Evolutionary conservation across 2,113 vertebrate genomes (phyloP).

Genomic region (Chloropsis cyanopogon): DNA sequence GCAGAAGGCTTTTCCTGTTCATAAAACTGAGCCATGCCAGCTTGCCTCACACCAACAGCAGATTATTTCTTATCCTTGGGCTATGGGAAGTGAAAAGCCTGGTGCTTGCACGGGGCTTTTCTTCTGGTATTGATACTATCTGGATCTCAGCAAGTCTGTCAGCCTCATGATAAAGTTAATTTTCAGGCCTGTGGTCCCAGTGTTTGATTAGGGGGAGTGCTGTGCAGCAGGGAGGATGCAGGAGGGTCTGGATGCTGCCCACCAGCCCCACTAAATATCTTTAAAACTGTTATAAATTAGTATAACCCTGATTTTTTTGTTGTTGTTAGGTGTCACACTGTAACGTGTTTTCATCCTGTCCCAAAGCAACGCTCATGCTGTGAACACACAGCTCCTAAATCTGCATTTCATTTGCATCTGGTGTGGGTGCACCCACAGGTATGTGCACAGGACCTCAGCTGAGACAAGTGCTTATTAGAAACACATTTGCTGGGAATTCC

Average conservation of each 20-base stretch:
- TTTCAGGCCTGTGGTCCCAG: background rate
- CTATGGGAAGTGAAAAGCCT: fast-evolving
- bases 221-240: background rate
- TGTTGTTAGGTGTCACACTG: background rate
- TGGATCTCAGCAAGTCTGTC: background rate
- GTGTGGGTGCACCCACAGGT: background rate
- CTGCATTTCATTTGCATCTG: background rate
- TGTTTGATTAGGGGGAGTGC: too few species aligned
- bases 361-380: fast-evolving
- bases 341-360: background rate
- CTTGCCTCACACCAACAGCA: fast-evolving
- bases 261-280: background rate
- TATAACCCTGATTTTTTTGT: background rate
- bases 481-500: background rate
- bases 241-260: background rate
- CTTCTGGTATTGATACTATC: background rate
- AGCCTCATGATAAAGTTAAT: background rate
- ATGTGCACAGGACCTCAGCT: background rate
- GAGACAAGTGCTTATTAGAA: background rate
- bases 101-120: background rate
- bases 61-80: background rate
- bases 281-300: background rate
- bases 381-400: background rate
- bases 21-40: fast-evolving
- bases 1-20: background rate